These are phyloP conservation scores for Antigone vipio DNA, from an alignment of 2,113 vertebrate genomes.

Conservation along the genomic window DNA sequence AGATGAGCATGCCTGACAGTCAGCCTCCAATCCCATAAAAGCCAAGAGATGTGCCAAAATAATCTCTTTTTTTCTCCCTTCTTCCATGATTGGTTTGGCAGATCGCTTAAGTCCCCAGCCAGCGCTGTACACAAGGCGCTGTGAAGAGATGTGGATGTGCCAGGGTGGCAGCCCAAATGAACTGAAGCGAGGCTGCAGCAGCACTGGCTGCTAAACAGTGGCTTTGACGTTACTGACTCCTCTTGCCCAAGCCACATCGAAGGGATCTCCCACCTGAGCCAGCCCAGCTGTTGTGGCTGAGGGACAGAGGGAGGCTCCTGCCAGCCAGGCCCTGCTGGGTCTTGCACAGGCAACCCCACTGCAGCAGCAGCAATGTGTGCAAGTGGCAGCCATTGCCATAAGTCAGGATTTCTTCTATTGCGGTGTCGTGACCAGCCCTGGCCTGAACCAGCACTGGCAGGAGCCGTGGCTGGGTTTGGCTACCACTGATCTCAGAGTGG, in stretches of 20 bases:
- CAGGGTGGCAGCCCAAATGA: neutral
- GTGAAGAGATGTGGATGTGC: neutral
- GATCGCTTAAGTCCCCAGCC: neutral
- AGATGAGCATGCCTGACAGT: neutral
- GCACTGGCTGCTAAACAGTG: neutral
- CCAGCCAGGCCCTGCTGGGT: neutral
- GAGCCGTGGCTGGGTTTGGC: neutral
- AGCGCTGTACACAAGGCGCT: neutral
- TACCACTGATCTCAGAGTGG: neutral
- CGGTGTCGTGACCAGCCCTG: fast-evolving
- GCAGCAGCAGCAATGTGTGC: neutral
- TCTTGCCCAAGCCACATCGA: neutral
- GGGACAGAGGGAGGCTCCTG: neutral
- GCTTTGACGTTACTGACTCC: neutral
- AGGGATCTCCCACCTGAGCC: neutral
- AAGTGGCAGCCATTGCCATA: fast-evolving
- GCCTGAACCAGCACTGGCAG: neutral
- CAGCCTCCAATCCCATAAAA: neutral
- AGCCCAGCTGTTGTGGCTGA: neutral
- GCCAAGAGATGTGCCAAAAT: neutral
- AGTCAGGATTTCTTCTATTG: neutral
- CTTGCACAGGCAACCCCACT: neutral
- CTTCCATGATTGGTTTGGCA: neutral
- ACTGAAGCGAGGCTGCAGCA: neutral
- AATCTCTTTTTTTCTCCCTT: neutral